Conservation (phyloP, 1,140 invertebrate species). For the Caerostris darwini region DNA sequence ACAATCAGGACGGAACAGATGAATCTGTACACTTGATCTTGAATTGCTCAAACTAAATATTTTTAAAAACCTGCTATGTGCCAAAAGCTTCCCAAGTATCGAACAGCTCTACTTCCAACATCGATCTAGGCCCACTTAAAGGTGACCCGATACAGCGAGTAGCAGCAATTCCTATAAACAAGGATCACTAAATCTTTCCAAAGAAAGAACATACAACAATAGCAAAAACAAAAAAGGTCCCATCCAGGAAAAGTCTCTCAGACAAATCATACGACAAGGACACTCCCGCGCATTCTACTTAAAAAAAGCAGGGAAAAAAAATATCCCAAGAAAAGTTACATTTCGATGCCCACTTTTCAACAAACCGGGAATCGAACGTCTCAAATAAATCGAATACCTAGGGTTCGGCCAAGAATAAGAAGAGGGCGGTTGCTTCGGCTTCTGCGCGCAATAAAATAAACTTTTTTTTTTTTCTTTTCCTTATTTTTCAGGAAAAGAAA, state of each 20-base stretch:
- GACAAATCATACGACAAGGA: slow-evolving; percentile 35
- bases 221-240: not conserved
- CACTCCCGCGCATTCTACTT: not conserved
- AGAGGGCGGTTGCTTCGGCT: not conserved
- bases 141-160: slow-evolving; percentile 18
- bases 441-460: slow-evolving; percentile 23
- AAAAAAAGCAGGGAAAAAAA: not conserved
- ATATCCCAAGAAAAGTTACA: not conserved
- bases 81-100: not conserved
- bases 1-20: no score
- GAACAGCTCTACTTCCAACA: slow-evolving; percentile 9
- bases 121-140: not conserved
- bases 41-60: no score
- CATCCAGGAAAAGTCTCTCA: slow-evolving; percentile 4
- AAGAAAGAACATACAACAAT: not conserved
- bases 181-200: not conserved
- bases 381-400: slow-evolving; percentile 36
- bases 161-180: slow-evolving; percentile 30
- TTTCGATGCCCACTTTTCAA: slow-evolving; percentile 32
- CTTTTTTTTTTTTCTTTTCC: not conserved
- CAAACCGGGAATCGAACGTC: slow-evolving; percentile 34
- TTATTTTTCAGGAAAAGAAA: not conserved
- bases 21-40: no score
- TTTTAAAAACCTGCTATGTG: no score
- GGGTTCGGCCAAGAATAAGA: slow-evolving; percentile 25